Conservation (phyloP, 37 sponge, comb jelly and placozoan genomes). For the Beroe ovata region DNA sequence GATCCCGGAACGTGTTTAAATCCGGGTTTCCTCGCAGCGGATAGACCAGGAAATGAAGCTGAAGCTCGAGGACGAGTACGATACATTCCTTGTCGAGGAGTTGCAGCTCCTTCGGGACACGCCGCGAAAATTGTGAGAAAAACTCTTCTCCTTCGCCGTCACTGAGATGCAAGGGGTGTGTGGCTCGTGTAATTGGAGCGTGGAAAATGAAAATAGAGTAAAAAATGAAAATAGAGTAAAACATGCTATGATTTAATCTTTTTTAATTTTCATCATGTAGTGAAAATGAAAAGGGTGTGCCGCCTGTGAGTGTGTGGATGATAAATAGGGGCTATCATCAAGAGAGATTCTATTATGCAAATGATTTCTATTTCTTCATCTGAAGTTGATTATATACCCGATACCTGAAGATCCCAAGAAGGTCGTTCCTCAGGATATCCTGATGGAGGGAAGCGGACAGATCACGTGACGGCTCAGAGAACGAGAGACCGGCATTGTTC, state of each 20-base stretch:
- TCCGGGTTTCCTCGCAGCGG: conserved; percentile 54
- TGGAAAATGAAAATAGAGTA: too few relatives aligned
- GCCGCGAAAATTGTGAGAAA: not conserved
- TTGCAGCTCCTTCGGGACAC: conserved; percentile 33
- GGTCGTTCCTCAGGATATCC: conserved; percentile 2
- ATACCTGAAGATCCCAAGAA: conserved; percentile 31
- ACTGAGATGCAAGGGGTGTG: not conserved
- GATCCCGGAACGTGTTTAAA: not conserved
- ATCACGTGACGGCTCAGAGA: conserved; percentile 12
- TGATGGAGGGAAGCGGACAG: not conserved
- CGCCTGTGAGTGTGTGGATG: too few relatives aligned
- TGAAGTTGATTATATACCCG: too few relatives aligned
- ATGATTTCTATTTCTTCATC: too few relatives aligned
- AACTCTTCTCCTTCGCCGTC: conserved; percentile 51
- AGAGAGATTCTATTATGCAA: too few relatives aligned
- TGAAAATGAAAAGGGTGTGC: too few relatives aligned
- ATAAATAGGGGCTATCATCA: too few relatives aligned
- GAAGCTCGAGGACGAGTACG: not conserved
- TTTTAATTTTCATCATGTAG: too few relatives aligned
- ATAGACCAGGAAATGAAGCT: conserved; percentile 44
- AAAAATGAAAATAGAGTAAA: too few relatives aligned
- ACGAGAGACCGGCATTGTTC: conserved; percentile 32
- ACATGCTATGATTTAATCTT: too few relatives aligned
- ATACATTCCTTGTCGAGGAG: conserved; percentile 35
- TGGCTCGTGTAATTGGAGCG: too few relatives aligned